Evolutionary conservation across 2,797 vertebrate species (phyloP).

Genomic region (Epinephelus awoara): DNA sequence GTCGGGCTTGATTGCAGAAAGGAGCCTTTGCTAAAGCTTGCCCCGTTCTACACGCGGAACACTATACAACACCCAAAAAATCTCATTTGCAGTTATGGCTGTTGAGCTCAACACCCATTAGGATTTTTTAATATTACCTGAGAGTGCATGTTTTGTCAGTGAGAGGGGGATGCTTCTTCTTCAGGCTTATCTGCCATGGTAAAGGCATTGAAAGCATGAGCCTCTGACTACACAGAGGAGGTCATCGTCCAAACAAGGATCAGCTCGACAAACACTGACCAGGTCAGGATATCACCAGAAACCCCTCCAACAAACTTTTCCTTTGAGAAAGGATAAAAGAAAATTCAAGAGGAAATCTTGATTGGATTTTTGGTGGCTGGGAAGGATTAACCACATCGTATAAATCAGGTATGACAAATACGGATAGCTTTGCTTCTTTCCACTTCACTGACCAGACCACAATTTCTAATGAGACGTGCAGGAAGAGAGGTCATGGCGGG

Average conservation of each 20-base stretch:
- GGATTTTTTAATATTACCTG: slow-evolving; percentile 82
- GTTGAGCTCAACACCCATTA: slow-evolving; percentile 86
- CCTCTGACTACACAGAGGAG: slow-evolving; percentile 90
- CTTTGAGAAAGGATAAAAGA: slow-evolving; percentile 78
- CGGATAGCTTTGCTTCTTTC: slow-evolving; percentile 81
- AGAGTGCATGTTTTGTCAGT: slow-evolving; percentile 81
- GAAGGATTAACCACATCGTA: slow-evolving; percentile 89
- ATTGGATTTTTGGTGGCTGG: slow-evolving; percentile 89
- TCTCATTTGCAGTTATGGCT: slow-evolving; percentile 89
- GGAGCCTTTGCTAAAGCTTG: slow-evolving; percentile 84
- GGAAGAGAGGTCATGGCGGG: slow-evolving; percentile 78
- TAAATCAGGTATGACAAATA: slow-evolving; percentile 95
- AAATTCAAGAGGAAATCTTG: slow-evolving; percentile 83
- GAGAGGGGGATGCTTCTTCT: slow-evolving; percentile 82
- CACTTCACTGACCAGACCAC: slow-evolving; percentile 81
- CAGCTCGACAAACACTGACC: slow-evolving; percentile 88
- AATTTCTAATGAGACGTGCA: slow-evolving; percentile 80
- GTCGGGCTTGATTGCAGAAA: slow-evolving; percentile 85
- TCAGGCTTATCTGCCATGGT: slow-evolving; percentile 90
- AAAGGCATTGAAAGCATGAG: slow-evolving; percentile 92
- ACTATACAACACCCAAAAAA: slow-evolving; percentile 87
- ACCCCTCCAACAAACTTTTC: slow-evolving; percentile 81
- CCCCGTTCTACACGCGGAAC: slow-evolving; percentile 83
- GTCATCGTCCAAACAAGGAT: slow-evolving; percentile 88
- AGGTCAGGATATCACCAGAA: slow-evolving; percentile 88